Evolutionary conservation across 1,140 invertebrate genomes (phyloP).

Genomic region (Caenorhabditis latens): DNA sequence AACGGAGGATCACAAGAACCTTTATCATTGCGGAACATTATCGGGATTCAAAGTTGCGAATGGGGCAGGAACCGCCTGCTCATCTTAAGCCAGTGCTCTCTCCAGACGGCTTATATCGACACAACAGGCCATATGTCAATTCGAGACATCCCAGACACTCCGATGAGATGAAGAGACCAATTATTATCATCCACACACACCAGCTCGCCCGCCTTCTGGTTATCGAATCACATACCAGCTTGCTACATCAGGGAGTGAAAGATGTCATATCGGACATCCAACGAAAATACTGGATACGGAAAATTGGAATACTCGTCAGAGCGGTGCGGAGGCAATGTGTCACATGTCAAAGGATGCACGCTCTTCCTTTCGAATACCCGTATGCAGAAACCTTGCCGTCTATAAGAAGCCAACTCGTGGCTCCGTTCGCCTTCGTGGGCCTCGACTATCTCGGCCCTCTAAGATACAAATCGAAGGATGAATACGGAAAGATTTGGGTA

Average conservation of each 20-base stretch:
- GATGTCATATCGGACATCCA: not conserved
- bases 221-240: not conserved
- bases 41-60: not conserved
- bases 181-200: not conserved
- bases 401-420: not conserved
- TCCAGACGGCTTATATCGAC: not conserved
- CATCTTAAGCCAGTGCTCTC: not conserved
- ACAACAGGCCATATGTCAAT: not conserved
- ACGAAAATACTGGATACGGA: not conserved
- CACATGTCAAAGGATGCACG: not conserved
- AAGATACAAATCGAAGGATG: not conserved
- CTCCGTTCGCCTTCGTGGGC: not conserved
- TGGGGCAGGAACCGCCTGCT: not conserved
- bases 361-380: not conserved
- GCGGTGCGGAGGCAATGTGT: not conserved
- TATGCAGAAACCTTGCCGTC: not conserved
- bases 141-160: not conserved
- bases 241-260: not conserved
- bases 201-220: not conserved
- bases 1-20: not conserved
- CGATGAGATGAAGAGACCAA: not conserved
- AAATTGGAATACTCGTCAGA: not conserved
- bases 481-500: not conserved
- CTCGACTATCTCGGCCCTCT: constrained; percentile 42
- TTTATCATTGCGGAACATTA: not conserved